Conservation (phyloP, 2,888 invertebrate genomes). For the Arctia plantaginis region DNA sequence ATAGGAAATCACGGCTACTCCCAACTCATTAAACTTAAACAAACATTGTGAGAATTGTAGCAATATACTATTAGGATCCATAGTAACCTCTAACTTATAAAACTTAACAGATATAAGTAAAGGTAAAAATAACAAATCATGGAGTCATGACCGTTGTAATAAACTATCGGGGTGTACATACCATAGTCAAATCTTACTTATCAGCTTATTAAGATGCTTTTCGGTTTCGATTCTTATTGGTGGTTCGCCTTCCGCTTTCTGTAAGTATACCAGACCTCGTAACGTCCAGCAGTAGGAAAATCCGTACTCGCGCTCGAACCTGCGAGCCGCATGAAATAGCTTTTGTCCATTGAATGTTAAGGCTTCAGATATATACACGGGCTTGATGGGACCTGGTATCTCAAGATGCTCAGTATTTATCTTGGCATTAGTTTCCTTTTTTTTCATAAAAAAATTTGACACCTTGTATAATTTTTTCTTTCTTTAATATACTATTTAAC, state of each 20-base stretch:
- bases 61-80: too few relatives aligned
- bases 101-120: too few relatives aligned
- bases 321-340: slow-evolving; percentile 1
- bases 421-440: slow-evolving; percentile 4
- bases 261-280: background rate
- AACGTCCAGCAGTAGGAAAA: slow-evolving; percentile 4
- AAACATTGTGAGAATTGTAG: too few relatives aligned
- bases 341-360: slow-evolving; percentile 2
- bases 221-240: background rate
- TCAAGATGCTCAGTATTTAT: slow-evolving; percentile 8
- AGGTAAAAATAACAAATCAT: too few relatives aligned
- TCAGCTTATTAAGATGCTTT: background rate
- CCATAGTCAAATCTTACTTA: background rate
- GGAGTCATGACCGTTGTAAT: too few relatives aligned
- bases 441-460: slow-evolving; percentile 8
- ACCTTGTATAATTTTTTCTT: slow-evolving; percentile 11
- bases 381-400: slow-evolving; percentile 9
- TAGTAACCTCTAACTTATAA: too few relatives aligned
- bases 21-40: too few relatives aligned
- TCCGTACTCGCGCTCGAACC: background rate
- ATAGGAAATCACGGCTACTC: too few relatives aligned
- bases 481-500: slow-evolving; percentile 19
- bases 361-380: slow-evolving; percentile 2
- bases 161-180: background rate
- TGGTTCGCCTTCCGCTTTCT: background rate